Percentiles rank a stretch among this genome's conserved stretches.
phyloP scores from a whole-genome alignment of 1,140 invertebrate genomes.

The Pemphigus obesinymphae region DNA sequence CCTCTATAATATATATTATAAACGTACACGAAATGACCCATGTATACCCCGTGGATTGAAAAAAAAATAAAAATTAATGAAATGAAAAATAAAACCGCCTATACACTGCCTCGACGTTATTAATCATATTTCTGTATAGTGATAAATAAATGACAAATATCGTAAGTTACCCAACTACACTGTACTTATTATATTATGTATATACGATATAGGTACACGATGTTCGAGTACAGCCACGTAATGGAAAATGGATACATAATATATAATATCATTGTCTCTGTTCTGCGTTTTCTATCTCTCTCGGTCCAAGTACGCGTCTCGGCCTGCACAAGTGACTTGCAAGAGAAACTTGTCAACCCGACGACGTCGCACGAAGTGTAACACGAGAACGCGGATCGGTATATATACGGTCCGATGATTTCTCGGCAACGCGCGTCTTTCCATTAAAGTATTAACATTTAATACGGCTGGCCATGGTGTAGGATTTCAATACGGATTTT shows the following conservation, averaged over 20 bases:
- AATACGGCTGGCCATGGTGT: not conserved
- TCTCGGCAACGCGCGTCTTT: conserved; percentile 15
- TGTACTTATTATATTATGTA: not conserved
- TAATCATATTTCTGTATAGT: not conserved
- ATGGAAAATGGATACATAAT: not conserved
- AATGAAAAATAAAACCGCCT: not conserved
- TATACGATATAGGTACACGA: not conserved
- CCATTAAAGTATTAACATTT: conserved; percentile 36
- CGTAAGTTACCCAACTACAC: not conserved
- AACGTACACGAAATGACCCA: not conserved
- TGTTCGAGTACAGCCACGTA: not conserved
- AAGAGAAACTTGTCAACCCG: conserved; percentile 20
- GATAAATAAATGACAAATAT: conserved; percentile 28
- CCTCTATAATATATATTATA: not conserved
- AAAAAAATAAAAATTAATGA: not conserved
- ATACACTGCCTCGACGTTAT: not conserved
- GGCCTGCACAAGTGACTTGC: not conserved
- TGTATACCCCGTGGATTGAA: conserved; percentile 8
- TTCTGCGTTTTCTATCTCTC: not conserved
- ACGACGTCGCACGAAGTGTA: conserved; percentile 5
- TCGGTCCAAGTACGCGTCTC: not conserved
- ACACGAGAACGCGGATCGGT: conserved; percentile 9
- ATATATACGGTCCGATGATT: conserved; percentile 20
- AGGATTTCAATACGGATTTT: not conserved
- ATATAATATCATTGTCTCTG: not conserved